phyloP scores from a whole-genome alignment of 1,140 invertebrate species.

The Matsumurasca onukii region DNA sequence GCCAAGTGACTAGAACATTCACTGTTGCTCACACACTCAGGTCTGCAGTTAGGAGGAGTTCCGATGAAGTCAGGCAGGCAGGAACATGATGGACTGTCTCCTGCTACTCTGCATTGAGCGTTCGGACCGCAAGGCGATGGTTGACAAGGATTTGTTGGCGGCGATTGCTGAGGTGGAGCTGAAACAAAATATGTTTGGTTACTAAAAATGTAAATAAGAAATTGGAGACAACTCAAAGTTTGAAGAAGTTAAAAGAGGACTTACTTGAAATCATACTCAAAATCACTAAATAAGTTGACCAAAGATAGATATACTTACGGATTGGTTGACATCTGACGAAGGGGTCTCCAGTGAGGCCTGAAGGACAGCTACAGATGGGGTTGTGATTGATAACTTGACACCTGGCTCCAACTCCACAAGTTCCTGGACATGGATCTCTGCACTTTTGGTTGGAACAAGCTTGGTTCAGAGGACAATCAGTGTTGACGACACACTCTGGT shows the following conservation, averaged over 20 bases:
- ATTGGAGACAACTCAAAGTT: too few species aligned
- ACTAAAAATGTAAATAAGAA: not conserved
- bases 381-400: constrained; percentile 60
- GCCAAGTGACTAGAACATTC: constrained; percentile 65
- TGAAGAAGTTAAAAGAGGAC: too few species aligned
- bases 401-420: constrained; percentile 52
- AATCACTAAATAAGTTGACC: constrained; percentile 47
- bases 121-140: constrained; percentile 64
- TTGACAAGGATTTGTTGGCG: constrained; percentile 50
- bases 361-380: constrained; percentile 56
- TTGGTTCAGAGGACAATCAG: constrained; percentile 51
- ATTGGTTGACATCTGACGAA: constrained; percentile 52
- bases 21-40: constrained; percentile 63
- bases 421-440: constrained; percentile 54
- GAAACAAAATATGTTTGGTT: not conserved
- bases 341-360: constrained; percentile 55
- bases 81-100: constrained; percentile 62
- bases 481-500: constrained; percentile 53
- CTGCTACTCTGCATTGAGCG: constrained; percentile 60
- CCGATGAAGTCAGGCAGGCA: constrained; percentile 63
- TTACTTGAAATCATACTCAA: too few species aligned
- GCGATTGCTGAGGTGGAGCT: constrained; percentile 7
- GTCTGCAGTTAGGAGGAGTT: constrained; percentile 62
- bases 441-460: constrained; percentile 56
- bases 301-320: constrained; percentile 11